Base-by-base conservation (phyloP, 2,797 vertebrate genomes). In the Ptychobarbus kaznakovi region DNA sequence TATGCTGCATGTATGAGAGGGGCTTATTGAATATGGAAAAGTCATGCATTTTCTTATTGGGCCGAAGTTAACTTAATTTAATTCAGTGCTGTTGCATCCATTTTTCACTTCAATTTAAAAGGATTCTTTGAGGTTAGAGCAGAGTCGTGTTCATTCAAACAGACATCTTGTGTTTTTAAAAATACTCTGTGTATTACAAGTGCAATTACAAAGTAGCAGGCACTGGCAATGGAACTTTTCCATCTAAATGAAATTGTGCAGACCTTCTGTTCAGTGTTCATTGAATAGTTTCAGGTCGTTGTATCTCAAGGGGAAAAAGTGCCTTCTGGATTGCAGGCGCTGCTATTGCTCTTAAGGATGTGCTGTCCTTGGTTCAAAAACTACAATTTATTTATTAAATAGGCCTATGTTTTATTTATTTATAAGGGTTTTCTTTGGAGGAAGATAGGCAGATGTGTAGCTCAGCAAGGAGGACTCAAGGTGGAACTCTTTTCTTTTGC, bases 181-280 rank as follows among this genome's bases (percentile, higher is more conserved):
- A 9, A 42, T 58, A 44, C n/a, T 53, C 28, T 40, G 28, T 74
- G 3, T 63, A 66, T 76, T 83, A 51, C 28, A 38, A 51, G 58
- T 38, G 18, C 22, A 35, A n/a, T 61, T 61, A 25, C 58, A 83
- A 42, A 68, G 73, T 51, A 76, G 16, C 44, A 51, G 22, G 9
- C 42, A 53, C 81, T 74, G 40, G 28, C 42, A 74, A 75, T 22
- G 51, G 28, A 83, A 83, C 32, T 13, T 18, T 38, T 7, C 49
- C 13, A 38, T 83, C 46, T 53, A 66, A 76, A 83, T 76, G 6
- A 83, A 66, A 66, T 66, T 22, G 22, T 53, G 49, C 74, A 84
- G 28, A 53, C 66, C n/a, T 78, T 78, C 32, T 58, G n/a, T 53
- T 78, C 11, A 56, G 46, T 25, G 6, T 58, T 78, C 18, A 53